Percentiles rank a stretch among this genome's conserved stretches.
These are phyloP conservation scores for Sebastes minor DNA, from an alignment of 2,797 vertebrate species.

Conservation along the genomic window DNA sequence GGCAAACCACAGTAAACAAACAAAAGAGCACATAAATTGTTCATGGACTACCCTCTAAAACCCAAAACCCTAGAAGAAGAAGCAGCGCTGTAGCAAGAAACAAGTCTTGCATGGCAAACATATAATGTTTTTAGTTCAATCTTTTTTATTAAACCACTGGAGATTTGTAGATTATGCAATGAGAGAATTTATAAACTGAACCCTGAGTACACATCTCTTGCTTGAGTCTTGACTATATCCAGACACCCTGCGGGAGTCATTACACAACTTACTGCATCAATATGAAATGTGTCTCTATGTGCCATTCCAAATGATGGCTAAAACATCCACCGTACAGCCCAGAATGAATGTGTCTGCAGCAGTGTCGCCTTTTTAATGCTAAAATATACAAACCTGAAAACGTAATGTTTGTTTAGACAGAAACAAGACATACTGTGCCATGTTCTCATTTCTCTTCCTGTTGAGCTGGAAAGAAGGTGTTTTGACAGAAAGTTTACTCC, in stretches of 20 bases:
- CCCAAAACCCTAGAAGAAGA: constrained; percentile 50
- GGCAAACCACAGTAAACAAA: constrained; percentile 86
- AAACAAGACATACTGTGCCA: constrained; percentile 19
- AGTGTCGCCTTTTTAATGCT: constrained; percentile 30
- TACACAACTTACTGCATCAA: constrained; percentile 1
- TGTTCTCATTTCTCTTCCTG: constrained; percentile 40
- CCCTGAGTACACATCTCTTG: not conserved
- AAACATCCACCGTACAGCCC: constrained; percentile 19
- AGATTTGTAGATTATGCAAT: constrained; percentile 28
- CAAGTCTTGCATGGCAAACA: constrained; percentile 14
- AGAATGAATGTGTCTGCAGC: constrained; percentile 33
- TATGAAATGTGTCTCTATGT: not conserved
- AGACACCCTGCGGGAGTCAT: constrained; percentile 15
- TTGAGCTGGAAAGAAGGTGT: constrained; percentile 16
- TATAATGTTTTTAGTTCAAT: constrained; percentile 1
- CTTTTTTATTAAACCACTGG: constrained; percentile 20
- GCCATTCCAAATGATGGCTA: constrained; percentile 15
- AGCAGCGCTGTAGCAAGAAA: constrained; percentile 37
- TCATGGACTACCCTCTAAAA: constrained; percentile 67
- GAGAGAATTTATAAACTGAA: constrained; percentile 16
- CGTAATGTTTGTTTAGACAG: constrained; percentile 44
- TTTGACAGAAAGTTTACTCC: constrained; percentile 7
- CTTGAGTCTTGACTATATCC: constrained; percentile 1
- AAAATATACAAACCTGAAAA: constrained; percentile 40
- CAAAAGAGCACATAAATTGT: constrained; percentile 80